These are phyloP conservation scores for Emmelina monodactyla DNA, from an alignment of 2,888 invertebrate species.

Conservation along the genomic window DNA sequence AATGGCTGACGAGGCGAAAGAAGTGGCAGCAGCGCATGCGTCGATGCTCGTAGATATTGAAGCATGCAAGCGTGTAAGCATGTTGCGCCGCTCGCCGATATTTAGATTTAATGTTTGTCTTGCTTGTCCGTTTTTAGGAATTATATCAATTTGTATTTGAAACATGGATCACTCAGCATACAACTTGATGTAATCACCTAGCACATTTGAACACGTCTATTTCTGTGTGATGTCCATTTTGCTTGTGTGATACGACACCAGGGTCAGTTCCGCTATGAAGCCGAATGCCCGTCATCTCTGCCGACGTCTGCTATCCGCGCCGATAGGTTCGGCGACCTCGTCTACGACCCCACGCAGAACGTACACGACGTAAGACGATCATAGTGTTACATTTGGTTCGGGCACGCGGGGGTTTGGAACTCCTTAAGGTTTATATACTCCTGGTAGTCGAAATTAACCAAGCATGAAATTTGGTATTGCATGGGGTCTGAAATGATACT, in stretches of 20 bases:
- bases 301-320: conserved; percentile 79
- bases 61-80: conserved; percentile 78
- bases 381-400: too few species aligned
- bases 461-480: too few species aligned
- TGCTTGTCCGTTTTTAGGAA: conserved; percentile 25
- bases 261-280: conserved; percentile 91
- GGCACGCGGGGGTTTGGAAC: too few species aligned
- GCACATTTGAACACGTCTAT: conserved; percentile 4
- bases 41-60: conserved; percentile 65
- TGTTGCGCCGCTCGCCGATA: conserved; percentile 62
- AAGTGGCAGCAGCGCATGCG: conserved; percentile 60
- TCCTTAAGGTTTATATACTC: too few species aligned
- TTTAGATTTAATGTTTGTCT: too few species aligned
- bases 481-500: too few species aligned
- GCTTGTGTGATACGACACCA: conserved; percentile 53
- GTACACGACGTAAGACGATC: conserved; percentile 68
- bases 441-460: too few species aligned
- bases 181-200: not conserved
- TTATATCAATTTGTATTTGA: not conserved
- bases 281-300: conserved; percentile 79
- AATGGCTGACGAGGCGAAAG: conserved; percentile 56
- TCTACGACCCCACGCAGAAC: conserved; percentile 58
- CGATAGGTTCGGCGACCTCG: conserved; percentile 56
- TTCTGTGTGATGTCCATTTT: conserved; percentile 20
- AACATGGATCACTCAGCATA: not conserved